Conservation (phyloP, 2,113 vertebrate genomes). For the Hippocampus abdominalis region DNA sequence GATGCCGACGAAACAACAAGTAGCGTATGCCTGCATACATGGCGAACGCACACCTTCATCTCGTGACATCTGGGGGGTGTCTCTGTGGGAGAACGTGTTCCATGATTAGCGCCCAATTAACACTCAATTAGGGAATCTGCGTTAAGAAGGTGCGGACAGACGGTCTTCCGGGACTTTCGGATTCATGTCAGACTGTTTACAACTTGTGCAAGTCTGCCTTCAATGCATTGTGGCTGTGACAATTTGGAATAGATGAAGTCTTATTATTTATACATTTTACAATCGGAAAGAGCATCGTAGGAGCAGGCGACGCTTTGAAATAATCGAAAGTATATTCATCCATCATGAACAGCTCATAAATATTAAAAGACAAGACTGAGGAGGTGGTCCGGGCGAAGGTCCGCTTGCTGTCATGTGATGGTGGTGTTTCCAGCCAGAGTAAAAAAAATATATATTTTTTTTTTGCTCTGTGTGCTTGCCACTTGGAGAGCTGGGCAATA, state of each 20-base stretch:
- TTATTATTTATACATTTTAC: too few species aligned
- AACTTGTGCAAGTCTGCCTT: constrained; percentile 34
- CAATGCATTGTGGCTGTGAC: background rate
- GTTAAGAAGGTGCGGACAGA: constrained; percentile 57
- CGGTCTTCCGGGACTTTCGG: constrained; percentile 51
- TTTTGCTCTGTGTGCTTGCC: too few species aligned
- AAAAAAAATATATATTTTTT: too few species aligned
- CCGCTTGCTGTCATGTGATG: too few species aligned
- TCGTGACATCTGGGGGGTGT: constrained; percentile 62
- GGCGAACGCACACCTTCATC: constrained; percentile 31
- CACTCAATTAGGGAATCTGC: constrained; percentile 64
- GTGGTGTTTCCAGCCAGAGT: too few species aligned
- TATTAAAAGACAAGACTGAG: too few species aligned
- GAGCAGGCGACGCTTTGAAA: too few species aligned
- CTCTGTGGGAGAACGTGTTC: constrained; percentile 62
- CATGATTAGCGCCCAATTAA: constrained; percentile 75
- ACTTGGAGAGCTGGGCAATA: too few species aligned
- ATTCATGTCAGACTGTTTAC: constrained; percentile 45
- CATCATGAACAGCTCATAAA: too few species aligned
- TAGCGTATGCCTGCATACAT: constrained; percentile 27
- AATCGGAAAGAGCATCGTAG: too few species aligned
- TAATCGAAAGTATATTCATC: too few species aligned
- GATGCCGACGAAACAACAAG: constrained; percentile 17
- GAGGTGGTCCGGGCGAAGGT: too few species aligned
- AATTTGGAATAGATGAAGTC: background rate